These are phyloP conservation scores for Tauraco erythrolophus DNA, from an alignment of 2,113 vertebrate genomes.

Conservation along the genomic window DNA sequence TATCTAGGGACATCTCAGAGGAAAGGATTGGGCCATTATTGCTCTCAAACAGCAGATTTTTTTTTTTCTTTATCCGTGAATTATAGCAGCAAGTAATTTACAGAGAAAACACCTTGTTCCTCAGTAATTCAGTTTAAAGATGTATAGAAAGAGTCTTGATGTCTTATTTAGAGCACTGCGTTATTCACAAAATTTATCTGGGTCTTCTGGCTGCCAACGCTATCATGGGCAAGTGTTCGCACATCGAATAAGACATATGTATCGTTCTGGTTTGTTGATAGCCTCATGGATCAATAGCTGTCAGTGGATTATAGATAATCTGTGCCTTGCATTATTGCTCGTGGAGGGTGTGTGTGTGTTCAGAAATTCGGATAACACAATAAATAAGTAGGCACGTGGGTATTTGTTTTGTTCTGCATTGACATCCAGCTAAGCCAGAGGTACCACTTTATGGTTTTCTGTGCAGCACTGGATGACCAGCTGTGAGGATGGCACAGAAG, in stretches of 20 bases:
- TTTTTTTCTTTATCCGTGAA: neutral
- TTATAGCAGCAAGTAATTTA: slow-evolving; percentile 2
- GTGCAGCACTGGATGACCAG: neutral
- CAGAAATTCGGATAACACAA: neutral
- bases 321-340: neutral
- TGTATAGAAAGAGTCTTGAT: neutral
- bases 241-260: neutral
- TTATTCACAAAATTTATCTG: slow-evolving; percentile 23
- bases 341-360: neutral
- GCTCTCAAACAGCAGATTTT: neutral
- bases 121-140: slow-evolving; percentile 2
- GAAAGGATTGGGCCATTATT: neutral
- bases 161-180: neutral
- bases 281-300: slow-evolving; percentile 29
- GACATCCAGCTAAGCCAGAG: neutral
- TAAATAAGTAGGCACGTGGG: neutral
- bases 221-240: neutral
- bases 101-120: neutral
- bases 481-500: neutral
- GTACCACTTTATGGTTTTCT: neutral
- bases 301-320: slow-evolving; percentile 2
- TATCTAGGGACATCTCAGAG: neutral
- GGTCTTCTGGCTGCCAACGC: neutral
- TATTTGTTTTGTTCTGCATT: neutral
- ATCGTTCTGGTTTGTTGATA: neutral